Conservation (phyloP, 2,113 vertebrate genomes). For the Leptocoma aspasia region DNA sequence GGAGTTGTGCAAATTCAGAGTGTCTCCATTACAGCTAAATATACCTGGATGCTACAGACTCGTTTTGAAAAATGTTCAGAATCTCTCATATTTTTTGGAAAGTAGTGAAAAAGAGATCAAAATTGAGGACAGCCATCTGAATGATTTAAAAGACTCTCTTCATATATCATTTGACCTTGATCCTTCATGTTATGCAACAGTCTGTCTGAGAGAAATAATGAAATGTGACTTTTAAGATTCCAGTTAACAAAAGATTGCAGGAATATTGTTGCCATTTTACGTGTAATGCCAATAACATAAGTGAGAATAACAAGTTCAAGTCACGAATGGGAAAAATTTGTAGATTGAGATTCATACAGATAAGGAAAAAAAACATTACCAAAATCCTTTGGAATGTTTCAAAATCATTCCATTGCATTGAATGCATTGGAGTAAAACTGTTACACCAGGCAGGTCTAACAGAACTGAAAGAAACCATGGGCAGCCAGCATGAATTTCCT, state of each 20-base stretch:
- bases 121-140: background rate
- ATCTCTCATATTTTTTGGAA: constrained; percentile 76
- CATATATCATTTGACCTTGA: constrained; percentile 85
- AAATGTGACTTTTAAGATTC: constrained; percentile 78
- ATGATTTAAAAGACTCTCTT: constrained; percentile 57
- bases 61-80: constrained; percentile 81
- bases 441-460: background rate
- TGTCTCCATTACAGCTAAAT: constrained; percentile 85
- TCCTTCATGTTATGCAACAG: constrained; percentile 91
- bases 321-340: background rate
- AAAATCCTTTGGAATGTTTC: background rate
- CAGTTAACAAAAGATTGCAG: background rate
- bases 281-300: background rate
- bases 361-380: background rate
- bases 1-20: constrained; percentile 79
- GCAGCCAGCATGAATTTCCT: background rate
- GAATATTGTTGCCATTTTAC: background rate
- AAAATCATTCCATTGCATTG: background rate
- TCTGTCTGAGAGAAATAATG: constrained; percentile 93
- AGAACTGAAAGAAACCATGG: background rate
- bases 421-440: background rate
- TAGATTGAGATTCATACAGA: background rate
- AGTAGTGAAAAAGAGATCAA: background rate
- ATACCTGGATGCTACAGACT: constrained; percentile 90
- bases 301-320: background rate